Evolutionary conservation across 2,797 vertebrate genomes (phyloP).

Genomic region (Amblyraja radiata): DNA sequence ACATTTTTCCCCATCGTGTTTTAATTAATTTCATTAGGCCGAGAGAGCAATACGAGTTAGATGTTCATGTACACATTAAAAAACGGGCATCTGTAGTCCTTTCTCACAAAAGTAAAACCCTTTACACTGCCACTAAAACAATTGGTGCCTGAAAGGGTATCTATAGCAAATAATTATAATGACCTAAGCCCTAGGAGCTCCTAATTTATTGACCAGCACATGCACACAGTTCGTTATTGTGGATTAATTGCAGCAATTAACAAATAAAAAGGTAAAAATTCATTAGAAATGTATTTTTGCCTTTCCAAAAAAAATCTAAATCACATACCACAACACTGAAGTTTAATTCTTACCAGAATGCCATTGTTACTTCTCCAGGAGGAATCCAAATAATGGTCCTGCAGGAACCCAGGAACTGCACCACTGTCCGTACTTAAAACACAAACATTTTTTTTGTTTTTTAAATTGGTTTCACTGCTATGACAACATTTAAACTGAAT

Average conservation of each 20-base stretch:
- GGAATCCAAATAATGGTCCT: conserved; percentile 77
- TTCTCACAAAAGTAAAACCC: not conserved
- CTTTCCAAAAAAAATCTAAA: not conserved
- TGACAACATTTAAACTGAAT: not conserved
- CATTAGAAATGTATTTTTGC: not conserved
- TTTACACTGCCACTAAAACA: not conserved
- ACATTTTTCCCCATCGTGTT: too few relatives aligned
- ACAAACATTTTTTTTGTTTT: not conserved
- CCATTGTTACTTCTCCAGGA: conserved; percentile 71
- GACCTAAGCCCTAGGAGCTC: not conserved
- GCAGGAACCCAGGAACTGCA: conserved; percentile 55
- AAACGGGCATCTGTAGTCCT: not conserved
- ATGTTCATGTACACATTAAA: too few relatives aligned
- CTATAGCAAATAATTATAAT: not conserved
- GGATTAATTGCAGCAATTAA: too few relatives aligned
- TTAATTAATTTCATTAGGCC: too few relatives aligned
- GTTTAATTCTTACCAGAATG: conserved; percentile 64
- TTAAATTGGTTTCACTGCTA: not conserved
- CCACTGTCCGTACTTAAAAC: conserved; percentile 60
- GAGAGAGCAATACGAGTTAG: too few relatives aligned
- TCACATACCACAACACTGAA: not conserved
- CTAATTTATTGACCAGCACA: not conserved
- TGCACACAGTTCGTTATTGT: not conserved
- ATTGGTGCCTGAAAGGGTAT: not conserved
- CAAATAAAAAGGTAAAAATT: too few relatives aligned